These are phyloP conservation scores for Mobula hypostoma DNA, from an alignment of 2,113 vertebrate species.

Conservation along the genomic window DNA sequence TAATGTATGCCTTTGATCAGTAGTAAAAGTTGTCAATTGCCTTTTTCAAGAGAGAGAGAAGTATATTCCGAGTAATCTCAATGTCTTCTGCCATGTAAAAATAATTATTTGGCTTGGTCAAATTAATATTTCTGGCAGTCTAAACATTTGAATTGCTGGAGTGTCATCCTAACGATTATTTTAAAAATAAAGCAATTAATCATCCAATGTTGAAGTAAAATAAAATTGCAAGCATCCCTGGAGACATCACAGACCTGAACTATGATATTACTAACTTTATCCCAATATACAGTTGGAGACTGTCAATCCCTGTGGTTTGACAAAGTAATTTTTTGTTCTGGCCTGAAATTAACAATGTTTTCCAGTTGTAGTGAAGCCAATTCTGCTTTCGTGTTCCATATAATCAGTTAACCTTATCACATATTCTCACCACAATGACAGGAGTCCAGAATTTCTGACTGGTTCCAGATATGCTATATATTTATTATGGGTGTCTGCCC, in stretches of 20 bases:
- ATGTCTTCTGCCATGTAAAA: conserved; percentile 5
- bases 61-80: not conserved
- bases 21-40: conserved; percentile 55
- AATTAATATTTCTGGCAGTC: not conserved
- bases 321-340: not conserved
- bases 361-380: not conserved
- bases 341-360: no score
- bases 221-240: not conserved
- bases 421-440: not conserved
- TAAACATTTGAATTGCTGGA: not conserved
- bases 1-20: conserved; percentile 76
- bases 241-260: not conserved
- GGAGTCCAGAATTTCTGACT: not conserved
- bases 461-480: not conserved
- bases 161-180: not conserved
- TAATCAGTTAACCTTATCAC: not conserved
- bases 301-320: not conserved
- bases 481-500: not conserved
- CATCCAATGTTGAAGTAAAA: conserved; percentile 8
- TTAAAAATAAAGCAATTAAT: conserved; percentile 5
- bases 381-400: not conserved
- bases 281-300: not conserved
- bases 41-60: not conserved
- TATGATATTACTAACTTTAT: not conserved
- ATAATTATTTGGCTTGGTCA: not conserved